Conservation (phyloP, 2,888 invertebrate genomes). For the Erebia ligea region DNA sequence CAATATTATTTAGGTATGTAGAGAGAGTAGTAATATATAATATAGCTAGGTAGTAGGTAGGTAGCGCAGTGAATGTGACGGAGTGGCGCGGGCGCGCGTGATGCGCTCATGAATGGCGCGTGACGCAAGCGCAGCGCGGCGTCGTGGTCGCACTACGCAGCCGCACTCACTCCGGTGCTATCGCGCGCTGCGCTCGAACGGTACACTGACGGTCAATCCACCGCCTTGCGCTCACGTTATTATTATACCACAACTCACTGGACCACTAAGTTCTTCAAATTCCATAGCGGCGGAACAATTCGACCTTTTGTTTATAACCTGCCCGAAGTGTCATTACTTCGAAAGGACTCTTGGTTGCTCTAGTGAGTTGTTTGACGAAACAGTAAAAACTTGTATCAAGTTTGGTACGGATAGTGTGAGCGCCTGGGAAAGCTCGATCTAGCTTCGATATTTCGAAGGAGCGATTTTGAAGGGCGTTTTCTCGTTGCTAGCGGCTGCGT, state of each 20-base stretch:
- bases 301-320: neutral
- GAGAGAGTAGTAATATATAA: neutral
- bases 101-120: slow-evolving; percentile 42
- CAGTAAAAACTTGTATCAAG: slow-evolving; percentile 11
- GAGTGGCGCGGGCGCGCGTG: slow-evolving; percentile 38
- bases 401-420: slow-evolving; percentile 24
- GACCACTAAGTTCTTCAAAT: neutral
- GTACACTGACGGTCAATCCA: slow-evolving; percentile 40
- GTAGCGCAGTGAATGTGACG: slow-evolving; percentile 50
- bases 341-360: slow-evolving; percentile 10
- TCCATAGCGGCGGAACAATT: neutral
- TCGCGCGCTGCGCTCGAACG: slow-evolving; percentile 53
- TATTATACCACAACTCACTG: neutral
- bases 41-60: slow-evolving; percentile 16
- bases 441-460: neutral
- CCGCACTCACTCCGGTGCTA: slow-evolving; percentile 47
- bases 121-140: slow-evolving; percentile 35
- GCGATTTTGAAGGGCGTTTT: slow-evolving; percentile 62
- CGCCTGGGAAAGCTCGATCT: slow-evolving; percentile 30
- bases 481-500: slow-evolving; percentile 53
- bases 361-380: slow-evolving; percentile 20
- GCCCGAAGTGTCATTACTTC: slow-evolving; percentile 1
- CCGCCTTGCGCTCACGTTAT: slow-evolving; percentile 4
- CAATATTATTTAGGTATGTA: too few species aligned
- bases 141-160: slow-evolving; percentile 31